These are phyloP conservation scores for Phrynocephalus forsythii DNA, from an alignment of 2,797 vertebrate species.

Conservation along the genomic window DNA sequence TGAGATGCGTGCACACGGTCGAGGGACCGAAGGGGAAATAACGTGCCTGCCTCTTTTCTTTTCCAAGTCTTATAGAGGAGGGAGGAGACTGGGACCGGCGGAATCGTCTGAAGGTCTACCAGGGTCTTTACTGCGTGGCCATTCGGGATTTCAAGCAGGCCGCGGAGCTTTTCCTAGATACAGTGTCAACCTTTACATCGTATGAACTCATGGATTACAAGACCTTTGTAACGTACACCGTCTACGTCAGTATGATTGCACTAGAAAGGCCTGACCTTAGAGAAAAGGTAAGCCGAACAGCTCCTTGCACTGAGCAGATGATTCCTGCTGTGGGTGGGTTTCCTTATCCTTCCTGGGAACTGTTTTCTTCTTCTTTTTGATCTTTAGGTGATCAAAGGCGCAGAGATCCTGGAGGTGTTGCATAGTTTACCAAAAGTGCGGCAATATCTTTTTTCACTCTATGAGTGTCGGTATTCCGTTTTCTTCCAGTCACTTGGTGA, in stretches of 20 bases:
- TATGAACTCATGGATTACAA: constrained; percentile 99
- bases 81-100: constrained; percentile 98
- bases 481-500: constrained; percentile 97
- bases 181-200: constrained; percentile 98
- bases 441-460: constrained; percentile 97
- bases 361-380: not conserved
- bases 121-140: constrained; percentile 97
- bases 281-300: constrained; percentile 87
- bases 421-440: constrained; percentile 92
- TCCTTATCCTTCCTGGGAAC: not conserved
- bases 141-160: constrained; percentile 98
- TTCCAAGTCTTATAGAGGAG: constrained; percentile 93
- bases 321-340: not conserved
- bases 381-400: constrained; percentile 94
- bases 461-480: constrained; percentile 93
- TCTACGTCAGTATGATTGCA: constrained; percentile 99
- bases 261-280: constrained; percentile 95
- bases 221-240: constrained; percentile 97
- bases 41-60: constrained; percentile 31
- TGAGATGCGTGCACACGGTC: not conserved
- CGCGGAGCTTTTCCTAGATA: constrained; percentile 97
- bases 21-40: not conserved
- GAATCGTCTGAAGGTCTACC: constrained; percentile 97
- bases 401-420: constrained; percentile 96
- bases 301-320: rapidly evolving